Base-by-base conservation (phyloP, 2,797 vertebrate species). In the Ciconia nigra region DNA sequence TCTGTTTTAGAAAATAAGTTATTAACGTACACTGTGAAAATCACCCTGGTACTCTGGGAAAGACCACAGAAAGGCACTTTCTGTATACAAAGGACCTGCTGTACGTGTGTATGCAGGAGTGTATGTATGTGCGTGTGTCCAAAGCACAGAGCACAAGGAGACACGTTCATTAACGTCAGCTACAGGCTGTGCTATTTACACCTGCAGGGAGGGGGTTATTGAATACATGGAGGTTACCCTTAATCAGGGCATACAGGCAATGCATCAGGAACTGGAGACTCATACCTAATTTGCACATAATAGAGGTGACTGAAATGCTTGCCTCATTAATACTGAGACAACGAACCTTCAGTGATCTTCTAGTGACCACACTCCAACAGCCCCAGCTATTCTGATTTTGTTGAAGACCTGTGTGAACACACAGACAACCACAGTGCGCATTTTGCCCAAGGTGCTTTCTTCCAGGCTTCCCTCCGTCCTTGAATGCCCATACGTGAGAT, bases 61-160 rank as follows among this genome's bases (percentile, higher is more conserved):
- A 61, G 39, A 83, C 35, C 61, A 81, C 13, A 62, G 63, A 69
- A 83, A 85, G 59, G 25, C 59, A 61, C n/a, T 35, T 84, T 46
- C 33, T 79, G 20, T 24, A 76, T 22, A 63, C 13, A 65, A 63
- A 93, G 83, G 26, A 72, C 13, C 14, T 37, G 35, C 46, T 52
- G 55, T 51, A 73, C 29, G 11, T 11, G 13, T 5, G 6, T 14
- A 15, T 73, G 51, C 55, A 73, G 67, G 55, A 62, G 9, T 5
- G 8, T 22, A 28, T 10, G 52, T 8, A 33, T 22, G 4, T 8
- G 8, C 20, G 28, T 42, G 20, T 2, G 1, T 41, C 59, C 0
- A 0, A 69, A 55, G 35, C 47, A 66, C 47, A 77, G 47, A 89
- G 63, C 74, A 83, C 33, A 14, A 22, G 67, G 33, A 90, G 37